Base-by-base conservation (phyloP, 2,797 vertebrate species). In the Sciurus carolinensis region DNA sequence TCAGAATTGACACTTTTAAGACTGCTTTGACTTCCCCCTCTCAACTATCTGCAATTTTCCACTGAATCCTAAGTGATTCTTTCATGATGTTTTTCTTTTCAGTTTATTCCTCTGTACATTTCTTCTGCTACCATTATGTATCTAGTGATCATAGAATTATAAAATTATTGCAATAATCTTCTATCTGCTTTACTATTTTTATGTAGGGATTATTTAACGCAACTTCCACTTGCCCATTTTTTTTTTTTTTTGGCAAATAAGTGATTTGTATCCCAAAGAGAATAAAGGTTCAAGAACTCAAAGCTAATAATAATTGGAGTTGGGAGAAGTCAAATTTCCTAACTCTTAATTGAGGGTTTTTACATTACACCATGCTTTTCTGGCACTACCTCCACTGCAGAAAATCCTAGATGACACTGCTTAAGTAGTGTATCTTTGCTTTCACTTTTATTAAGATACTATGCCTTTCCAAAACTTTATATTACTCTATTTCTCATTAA, bases 1-100 rank as follows among this genome's bases (percentile, higher is more conserved):
- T 93, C 59, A 87, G 36, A 97, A 83, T 8, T 80, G 30, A 91
- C 33, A 87, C 64, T 64, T 90, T 81, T 50, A 90, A 90, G 54
- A 84, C 33, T 69, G 57, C 12, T 87, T 80, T 93, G 69, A 83
- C 17, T 67, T 20, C 1, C 54, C 67, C 26, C 44, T 86, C 42
- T 77, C 54, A 59, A 47, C 18, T 14, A 69, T 72, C 26, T 82
- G 36, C 10, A 91, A 59, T 94, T 87, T 72, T 59, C 62, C 28
- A 73, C 30, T 91, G 36, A 83, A 94, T 81, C 9, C 1, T 54
- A 87, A 80, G 5, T 80, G 71, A 92, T 83, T 92, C 28, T 11
- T 20, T 91, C 36, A 95, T 79, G 20, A 79, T 18, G 10, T 42
- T 71, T 88, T 82, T 42, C 30, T 95, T 72, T 81, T 80, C 54